Base-by-base conservation (phyloP, 2,888 invertebrate species). In the Aspidiotus rigidus region DNA sequence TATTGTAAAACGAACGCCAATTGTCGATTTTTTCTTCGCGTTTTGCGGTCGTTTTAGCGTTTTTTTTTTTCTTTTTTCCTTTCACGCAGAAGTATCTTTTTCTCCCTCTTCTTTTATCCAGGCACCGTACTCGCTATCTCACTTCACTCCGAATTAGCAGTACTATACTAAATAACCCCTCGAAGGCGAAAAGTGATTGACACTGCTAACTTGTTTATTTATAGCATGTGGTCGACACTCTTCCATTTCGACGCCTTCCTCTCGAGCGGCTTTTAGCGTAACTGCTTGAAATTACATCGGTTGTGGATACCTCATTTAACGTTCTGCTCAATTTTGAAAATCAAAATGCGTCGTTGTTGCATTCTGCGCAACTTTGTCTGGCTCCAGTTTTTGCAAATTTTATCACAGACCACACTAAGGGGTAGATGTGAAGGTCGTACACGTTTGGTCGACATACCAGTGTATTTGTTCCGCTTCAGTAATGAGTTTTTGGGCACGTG, bases 191-290 rank as follows among this genome's bases (percentile, higher is more conserved):
- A 66, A 66, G 57, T 66, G 66, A 66, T 66, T 59, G 62, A 66
- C 56, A 42, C 49, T 17, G 13, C 59, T 17, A 59, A 41, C 8
- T 66, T 66, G 66, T 66, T 66, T 66, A 66, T 66, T 66, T 56
- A 66, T 59, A 66, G 66, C 66, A 66, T 66, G 66, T 66, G 66
- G 66, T 66, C 66, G 66, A 59, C 66, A 66, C 66, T 66, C 59
- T 66, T 16, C 16, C 56, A 59, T 66, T 16, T 59, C 16, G 42
- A 11, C 28, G n/a, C 15, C 42, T 57, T 59, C 59, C 59, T 66
- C 56, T 66, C 57, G 16, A 42, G 42, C 66, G 66, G 44, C 57
- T 64, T 64, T 55, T 39, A 15, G 39, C 40, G 28, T 17, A 28
- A 62, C 17, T 28, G 49, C 62, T 49, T n/a, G 49, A n/a, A 49